A percentile compares a stretch with the other conserved stretches of the same genome.
phyloP scores from a whole-genome alignment of 2,113 vertebrate genomes.

The Dasyurus viverrinus region DNA sequence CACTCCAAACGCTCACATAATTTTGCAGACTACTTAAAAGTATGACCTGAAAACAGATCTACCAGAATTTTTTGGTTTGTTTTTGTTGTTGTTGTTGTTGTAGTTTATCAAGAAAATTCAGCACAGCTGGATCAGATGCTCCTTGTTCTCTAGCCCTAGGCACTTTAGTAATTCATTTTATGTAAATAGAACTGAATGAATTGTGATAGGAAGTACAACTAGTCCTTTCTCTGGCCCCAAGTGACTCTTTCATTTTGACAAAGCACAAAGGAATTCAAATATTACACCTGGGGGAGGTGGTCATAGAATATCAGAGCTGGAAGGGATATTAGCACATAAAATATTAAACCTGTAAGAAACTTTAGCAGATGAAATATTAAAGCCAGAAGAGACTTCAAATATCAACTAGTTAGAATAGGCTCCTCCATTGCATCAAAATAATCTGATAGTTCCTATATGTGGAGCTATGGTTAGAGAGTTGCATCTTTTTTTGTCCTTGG shows the following conservation, averaged over 20 bases:
- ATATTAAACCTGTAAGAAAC: neutral
- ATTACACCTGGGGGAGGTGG: neutral
- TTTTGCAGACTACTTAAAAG: neutral
- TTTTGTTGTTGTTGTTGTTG: too few species aligned
- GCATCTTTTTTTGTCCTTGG: neutral
- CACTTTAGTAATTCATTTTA: neutral
- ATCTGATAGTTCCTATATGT: neutral
- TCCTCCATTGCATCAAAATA: neutral
- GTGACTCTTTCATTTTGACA: conserved; percentile 9
- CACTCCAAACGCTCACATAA: neutral
- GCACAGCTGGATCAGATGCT: neutral
- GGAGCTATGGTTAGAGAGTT: neutral
- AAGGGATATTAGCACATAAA: neutral
- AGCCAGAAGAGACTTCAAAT: neutral
- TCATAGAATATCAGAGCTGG: neutral
- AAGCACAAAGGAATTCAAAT: neutral
- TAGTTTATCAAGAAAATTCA: neutral
- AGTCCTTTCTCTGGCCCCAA: neutral
- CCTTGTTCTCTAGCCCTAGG: neutral
- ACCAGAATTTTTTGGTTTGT: neutral
- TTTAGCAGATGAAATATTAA: neutral
- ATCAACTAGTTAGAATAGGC: neutral
- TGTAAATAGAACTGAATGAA: neutral
- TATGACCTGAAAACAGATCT: neutral
- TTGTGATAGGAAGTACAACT: neutral